Evolutionary conservation across 2,113 vertebrate species (phyloP), one percentile per base, ranked within the genome.

Genomic region (Protobothrops mucrosquamatus): DNA sequence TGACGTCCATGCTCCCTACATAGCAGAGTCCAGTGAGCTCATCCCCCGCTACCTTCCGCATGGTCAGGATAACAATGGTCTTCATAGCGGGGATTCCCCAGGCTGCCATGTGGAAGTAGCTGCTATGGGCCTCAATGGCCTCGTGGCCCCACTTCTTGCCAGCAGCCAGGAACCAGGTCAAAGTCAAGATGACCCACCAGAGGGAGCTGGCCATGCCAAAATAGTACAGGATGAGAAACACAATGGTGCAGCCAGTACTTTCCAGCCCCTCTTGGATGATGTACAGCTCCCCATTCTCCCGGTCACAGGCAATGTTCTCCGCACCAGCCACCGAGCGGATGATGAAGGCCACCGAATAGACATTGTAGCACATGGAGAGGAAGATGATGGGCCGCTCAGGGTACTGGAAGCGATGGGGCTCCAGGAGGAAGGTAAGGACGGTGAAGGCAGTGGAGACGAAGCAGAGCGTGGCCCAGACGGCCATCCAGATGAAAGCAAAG

Each of bases 131-230:
- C 94, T 99, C 99, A 0, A 99, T 99, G 91, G 99, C 99, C 93
- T 99, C 99, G 0, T 99, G 99, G 69, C 99, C 99, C 99, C 99
- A 99, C 93, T 99, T 99, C 97, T 99, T 99, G 51, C 99, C 99
- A 0, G 99, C 99, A 0, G 99, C 99, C 96, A 99, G 97, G 97
- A 99, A 99, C 99, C 99, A 99, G 89, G 99, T 99, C 96, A 99
- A 98, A 0, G 99, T 99, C 90, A 99, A 98, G 88, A 99, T 96
- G 7, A 99, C 99, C 99, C 99, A 99, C 99, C 99, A 99, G 87
- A 99, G 98, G 0, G 99, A 99, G 74, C 99, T 99, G 94, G 99
- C 99, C 99, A 99, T 99, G 92, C 99, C 99, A 0, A 99, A 99
- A 97, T 99, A 99, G 97, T 99, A 99, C 91, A 99, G 98, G 94